Evolutionary conservation across 2,113 vertebrate genomes (phyloP).

Genomic region (Megaleporinus macrocephalus): DNA sequence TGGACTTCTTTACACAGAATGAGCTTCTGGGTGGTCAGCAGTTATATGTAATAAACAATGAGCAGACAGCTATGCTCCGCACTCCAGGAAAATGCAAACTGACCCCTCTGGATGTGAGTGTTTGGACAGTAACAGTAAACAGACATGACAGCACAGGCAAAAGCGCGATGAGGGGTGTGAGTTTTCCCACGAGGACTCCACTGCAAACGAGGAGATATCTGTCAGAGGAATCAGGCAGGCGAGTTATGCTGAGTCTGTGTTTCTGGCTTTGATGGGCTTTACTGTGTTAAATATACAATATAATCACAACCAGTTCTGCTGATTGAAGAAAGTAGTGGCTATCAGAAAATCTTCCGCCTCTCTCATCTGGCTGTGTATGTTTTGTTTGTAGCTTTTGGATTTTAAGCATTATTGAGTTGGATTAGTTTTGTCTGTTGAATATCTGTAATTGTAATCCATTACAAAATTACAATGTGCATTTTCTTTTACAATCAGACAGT

Average conservation of each 20-base stretch:
- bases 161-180: not conserved
- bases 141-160: constrained; percentile 40
- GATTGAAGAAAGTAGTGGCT: not conserved
- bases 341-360: too few species aligned
- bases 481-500: too few species aligned
- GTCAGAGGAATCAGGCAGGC: not conserved
- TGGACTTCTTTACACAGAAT: not conserved
- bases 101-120: constrained; percentile 14
- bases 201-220: not conserved
- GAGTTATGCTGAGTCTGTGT: not conserved
- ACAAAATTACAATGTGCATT: too few species aligned
- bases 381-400: too few species aligned
- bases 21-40: constrained; percentile 54
- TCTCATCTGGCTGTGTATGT: too few species aligned
- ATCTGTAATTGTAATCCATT: too few species aligned
- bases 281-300: not conserved
- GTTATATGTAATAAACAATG: constrained; percentile 39
- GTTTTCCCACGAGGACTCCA: not conserved
- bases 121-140: constrained; percentile 39
- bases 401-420: too few species aligned
- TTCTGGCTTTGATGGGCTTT: not conserved
- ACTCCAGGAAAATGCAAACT: not conserved
- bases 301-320: not conserved
- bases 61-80: constrained; percentile 47
- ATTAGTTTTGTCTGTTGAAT: too few species aligned